These are phyloP conservation scores for Halcyon malimbica DNA, from an alignment of 2,113 vertebrate species.

Conservation along the genomic window DNA sequence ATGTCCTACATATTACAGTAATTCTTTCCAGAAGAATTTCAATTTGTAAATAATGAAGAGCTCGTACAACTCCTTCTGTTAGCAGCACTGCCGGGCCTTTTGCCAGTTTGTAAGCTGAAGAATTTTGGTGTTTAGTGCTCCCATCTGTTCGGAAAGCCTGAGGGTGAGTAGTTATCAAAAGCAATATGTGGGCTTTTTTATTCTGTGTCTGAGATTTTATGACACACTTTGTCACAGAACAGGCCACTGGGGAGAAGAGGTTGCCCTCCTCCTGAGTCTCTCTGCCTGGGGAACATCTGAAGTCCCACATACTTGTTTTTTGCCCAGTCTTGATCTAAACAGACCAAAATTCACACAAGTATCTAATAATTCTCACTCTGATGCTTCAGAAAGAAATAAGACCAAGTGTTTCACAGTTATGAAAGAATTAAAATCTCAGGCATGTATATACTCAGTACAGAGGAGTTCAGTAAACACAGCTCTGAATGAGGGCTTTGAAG, in stretches of 20 bases:
- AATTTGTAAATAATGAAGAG: slow-evolving; percentile 70
- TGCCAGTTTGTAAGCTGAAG: slow-evolving; percentile 70
- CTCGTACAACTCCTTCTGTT: slow-evolving; percentile 63
- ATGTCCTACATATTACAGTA: slow-evolving; percentile 66
- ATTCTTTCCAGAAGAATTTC: slow-evolving; percentile 70
- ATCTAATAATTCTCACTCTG: background rate
- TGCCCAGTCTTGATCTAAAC: slow-evolving; percentile 1
- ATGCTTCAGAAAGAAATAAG: background rate
- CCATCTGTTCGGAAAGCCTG: slow-evolving; percentile 64
- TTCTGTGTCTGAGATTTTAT: slow-evolving; percentile 59
- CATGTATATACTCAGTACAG: slow-evolving; percentile 1
- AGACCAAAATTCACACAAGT: background rate
- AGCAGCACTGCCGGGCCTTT: slow-evolving; percentile 40
- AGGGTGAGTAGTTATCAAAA: slow-evolving; percentile 66
- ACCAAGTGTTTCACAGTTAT: background rate
- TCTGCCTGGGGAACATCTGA: background rate
- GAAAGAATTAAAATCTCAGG: slow-evolving; percentile 43
- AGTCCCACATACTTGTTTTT: slow-evolving; percentile 8
- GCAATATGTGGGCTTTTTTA: slow-evolving; percentile 61
- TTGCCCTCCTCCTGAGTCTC: background rate
- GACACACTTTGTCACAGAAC: slow-evolving; percentile 64
- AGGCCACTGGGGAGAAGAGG: slow-evolving; percentile 35
- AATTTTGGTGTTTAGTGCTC: slow-evolving; percentile 71
- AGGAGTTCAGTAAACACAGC: slow-evolving; percentile 53
- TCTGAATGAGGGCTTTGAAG: slow-evolving; percentile 49